Conservation (phyloP, 2,113 vertebrate genomes). For the Bubo scandiacus region DNA sequence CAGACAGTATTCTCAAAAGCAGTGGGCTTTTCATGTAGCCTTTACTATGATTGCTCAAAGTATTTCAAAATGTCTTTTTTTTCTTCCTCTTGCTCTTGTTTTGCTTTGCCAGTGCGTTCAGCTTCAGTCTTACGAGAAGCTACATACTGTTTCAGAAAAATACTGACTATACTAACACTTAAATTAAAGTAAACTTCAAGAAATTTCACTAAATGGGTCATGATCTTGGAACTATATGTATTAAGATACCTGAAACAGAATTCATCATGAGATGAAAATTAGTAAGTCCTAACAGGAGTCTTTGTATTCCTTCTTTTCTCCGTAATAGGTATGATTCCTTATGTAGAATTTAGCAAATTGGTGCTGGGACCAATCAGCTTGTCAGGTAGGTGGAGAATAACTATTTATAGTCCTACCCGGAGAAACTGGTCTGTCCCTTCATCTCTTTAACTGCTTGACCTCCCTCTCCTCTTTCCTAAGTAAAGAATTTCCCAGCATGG, state of each 20-base stretch:
- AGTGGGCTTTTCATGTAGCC: neutral
- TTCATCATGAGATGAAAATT: neutral
- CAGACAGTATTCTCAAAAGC: neutral
- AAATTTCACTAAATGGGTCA: neutral
- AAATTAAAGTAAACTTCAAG: neutral
- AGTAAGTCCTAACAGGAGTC: neutral
- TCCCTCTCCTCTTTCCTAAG: neutral
- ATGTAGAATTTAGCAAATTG: constrained; percentile 46
- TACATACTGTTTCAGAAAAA: neutral
- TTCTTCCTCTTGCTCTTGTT: neutral
- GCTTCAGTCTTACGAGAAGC: neutral
- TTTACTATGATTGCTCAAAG: neutral
- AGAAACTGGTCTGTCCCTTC: neutral
- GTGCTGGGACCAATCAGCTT: constrained; percentile 43
- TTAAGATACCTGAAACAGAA: neutral
- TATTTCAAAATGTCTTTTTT: neutral
- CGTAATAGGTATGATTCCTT: constrained; percentile 65
- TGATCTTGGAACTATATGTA: neutral
- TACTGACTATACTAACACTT: neutral
- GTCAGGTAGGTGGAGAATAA: constrained; percentile 17
- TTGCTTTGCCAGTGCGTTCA: neutral
- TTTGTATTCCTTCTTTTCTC: constrained; percentile 40
- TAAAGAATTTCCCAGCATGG: neutral
- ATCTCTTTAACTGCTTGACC: neutral
- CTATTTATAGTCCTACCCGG: constrained; percentile 20